Evolutionary conservation across 2,888 invertebrate genomes (phyloP), one percentile per base, ranked within the genome.

Genomic region (Cinara cedri): DNA sequence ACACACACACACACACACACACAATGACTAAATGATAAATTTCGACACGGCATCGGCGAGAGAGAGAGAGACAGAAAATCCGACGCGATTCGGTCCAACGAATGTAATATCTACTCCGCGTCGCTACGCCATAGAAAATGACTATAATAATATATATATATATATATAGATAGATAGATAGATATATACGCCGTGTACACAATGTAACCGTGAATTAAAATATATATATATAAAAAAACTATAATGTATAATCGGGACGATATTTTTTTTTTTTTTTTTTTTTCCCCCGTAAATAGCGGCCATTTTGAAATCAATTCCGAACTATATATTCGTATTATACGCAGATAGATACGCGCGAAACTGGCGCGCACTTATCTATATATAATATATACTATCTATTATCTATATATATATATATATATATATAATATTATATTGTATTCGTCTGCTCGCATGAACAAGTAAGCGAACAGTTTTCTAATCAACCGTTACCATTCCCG

Each of bases 81-180:
- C 63, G 42, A 74, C 74, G 74, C 74, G 74, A 75, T 75, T 75
- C 74, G 74, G 63, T 75, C 74, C 74, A 75, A 75, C 74, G 74
- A 75, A 74, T 63, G 54, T 65, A 54, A n/a, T n/a, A n/a, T n/a
- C n/a, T n/a, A n/a, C n/a, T 54, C 19, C 26, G 34, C 60, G n/a
- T 16, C 26, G 44, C 72, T 51, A 19, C 74, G 63, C 74, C 74
- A 54, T 65, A 44, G 63, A 75, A 75, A 65, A 75, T 63, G 65
- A 75, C 74, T 65, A 75, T 65, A 34, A 4, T 4, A 4, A 34
- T 34, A 34, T 34, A 34, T 34, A 34, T 34, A 34, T 34, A 34
- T 34, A 34, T 34, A 34, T 34, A 34, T 34, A 34, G n/a, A n/a
- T n/a, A n/a, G n/a, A n/a, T n/a, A n/a, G n/a, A n/a, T n/a, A n/a